Evolutionary conservation across 1,140 invertebrate genomes (phyloP).

Genomic region (Cryptotermes secundus): DNA sequence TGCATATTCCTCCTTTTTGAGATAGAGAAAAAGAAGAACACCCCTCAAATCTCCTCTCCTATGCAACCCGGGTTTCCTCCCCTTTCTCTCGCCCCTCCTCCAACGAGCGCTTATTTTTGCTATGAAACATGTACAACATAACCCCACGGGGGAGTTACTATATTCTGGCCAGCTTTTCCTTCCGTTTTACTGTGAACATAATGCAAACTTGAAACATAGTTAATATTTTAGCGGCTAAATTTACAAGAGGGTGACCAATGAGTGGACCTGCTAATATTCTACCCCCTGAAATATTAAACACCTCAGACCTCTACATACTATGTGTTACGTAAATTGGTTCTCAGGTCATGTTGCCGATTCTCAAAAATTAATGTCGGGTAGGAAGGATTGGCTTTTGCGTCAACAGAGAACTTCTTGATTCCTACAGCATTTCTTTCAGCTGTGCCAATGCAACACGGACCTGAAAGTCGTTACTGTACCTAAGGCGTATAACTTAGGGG

Average conservation of each 20-base stretch:
- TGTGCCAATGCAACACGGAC: no score
- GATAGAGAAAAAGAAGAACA: not conserved
- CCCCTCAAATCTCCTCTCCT: constrained; percentile 14
- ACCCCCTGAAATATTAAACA: not conserved
- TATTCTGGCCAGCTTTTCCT: not conserved
- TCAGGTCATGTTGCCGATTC: no score
- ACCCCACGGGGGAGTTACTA: not conserved
- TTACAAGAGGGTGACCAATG: not conserved
- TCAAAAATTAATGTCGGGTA: no score
- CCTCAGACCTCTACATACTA: not conserved
- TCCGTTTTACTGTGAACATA: constrained; percentile 1
- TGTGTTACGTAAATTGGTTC: not conserved
- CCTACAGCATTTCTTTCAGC: no score
- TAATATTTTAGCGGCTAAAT: not conserved
- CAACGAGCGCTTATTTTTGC: constrained; percentile 5
- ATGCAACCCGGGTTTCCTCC: not conserved
- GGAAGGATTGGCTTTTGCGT: no score
- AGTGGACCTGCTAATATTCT: not conserved
- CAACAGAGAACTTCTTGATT: no score
- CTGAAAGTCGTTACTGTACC: no score
- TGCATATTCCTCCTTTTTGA: constrained; percentile 13
- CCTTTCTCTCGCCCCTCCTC: not conserved
- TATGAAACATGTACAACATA: constrained; percentile 12
- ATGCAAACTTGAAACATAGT: constrained; percentile 13
- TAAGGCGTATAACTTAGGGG: no score